A percentile compares a stretch with the other conserved stretches of the same genome.
Evolutionary conservation across 2,113 vertebrate genomes (phyloP).

Genomic region (Meleagris gallopavo): DNA sequence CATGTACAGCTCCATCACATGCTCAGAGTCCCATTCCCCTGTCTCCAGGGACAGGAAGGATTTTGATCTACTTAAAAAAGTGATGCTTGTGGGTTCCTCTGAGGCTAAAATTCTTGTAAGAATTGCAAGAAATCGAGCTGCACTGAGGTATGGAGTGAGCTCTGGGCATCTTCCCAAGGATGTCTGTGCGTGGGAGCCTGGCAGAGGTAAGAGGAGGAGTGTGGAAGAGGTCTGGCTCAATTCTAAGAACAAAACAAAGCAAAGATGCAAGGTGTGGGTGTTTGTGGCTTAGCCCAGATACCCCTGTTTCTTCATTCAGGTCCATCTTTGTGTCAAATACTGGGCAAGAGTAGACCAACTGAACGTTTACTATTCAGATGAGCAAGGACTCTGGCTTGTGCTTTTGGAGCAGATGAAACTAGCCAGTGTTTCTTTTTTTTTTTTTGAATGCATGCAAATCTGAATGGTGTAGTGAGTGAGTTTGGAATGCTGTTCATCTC

Average conservation of each 20-base stretch:
- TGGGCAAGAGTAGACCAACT: not conserved
- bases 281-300: not conserved
- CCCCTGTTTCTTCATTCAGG: not conserved
- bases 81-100: not conserved
- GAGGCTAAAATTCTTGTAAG: not conserved
- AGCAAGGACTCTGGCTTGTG: not conserved
- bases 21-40: too few species aligned
- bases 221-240: not conserved
- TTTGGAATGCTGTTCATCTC: not conserved
- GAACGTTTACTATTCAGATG: not conserved
- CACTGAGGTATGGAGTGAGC: not conserved
- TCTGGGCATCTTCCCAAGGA: not conserved
- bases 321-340: not conserved
- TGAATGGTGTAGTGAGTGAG: not conserved
- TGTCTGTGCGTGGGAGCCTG: not conserved
- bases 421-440: not conserved
- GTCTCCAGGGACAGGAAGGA: too few species aligned
- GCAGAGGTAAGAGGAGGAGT: not conserved
- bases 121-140: not conserved
- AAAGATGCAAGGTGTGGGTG: not conserved
- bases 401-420: not conserved
- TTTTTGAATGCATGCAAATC: not conserved
- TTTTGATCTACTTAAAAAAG: not conserved
- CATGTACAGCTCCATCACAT: too few species aligned
- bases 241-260: not conserved